Evolutionary conservation across 2,797 vertebrate species (phyloP), one percentile per base, ranked within the genome.

Genomic region (Aplochiton taeniatus): DNA sequence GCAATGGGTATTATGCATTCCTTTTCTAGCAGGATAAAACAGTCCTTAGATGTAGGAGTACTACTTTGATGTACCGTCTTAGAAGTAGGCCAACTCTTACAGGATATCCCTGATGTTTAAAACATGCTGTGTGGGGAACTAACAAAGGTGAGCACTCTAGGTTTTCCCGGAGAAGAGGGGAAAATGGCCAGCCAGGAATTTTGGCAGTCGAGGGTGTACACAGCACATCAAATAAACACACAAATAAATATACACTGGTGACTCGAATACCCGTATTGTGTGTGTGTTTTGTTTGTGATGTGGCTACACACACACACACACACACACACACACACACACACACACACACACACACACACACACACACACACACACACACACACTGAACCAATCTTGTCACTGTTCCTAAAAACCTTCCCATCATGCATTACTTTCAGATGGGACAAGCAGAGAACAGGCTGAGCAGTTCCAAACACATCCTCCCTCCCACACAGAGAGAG

Each of bases 21-120:
- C 90, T 91, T 97, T 90, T 96, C 94, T 95, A 93, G 93, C 94
- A 93, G 96, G 95, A 97, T 96, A 96, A 97, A 97, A 93, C 91
- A 96, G 93, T 87, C 91, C 91, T 96, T 93, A 95, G 96, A 97
- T 93, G 93, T 93, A 91, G 89, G 89, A 89, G 93, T 85, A 89
- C 87, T 88, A 91, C 95, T 98, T 98, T 98, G 96, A 98, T 96
- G 94, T 95, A 93, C 93, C 89, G 89, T 90, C 91, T 94, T 90
- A 92, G 91, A 94, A 93, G 91, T 88, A 80, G 86, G 75, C 87
- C 86, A 87, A 85, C 88, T 92, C 90, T 93, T 92, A 91, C 88
- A 91, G 90, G 90, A 92, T 90, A 89, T 91, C 85, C 88, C 89
- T 92, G 87, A 93, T 94, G 90, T 92, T 91, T 93, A 85, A 94